Evolutionary conservation across 92 coral and sea anemone genomes (phyloP).

Genomic region (Palythoa heliodiscus): DNA sequence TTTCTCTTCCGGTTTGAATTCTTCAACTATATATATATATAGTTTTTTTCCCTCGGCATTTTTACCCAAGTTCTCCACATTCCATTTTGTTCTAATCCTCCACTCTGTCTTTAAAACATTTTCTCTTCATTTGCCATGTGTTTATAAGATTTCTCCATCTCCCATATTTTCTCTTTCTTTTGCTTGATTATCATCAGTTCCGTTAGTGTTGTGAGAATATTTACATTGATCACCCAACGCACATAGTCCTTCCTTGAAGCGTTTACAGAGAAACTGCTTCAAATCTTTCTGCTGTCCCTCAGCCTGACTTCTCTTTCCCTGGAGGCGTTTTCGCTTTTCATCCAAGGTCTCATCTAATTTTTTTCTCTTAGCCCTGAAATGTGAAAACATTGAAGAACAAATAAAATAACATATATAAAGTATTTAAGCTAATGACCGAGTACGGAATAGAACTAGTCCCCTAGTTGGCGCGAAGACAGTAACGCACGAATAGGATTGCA

Average conservation of each 20-base stretch:
- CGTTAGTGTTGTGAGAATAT: slow-evolving; percentile 68
- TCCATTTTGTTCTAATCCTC: not conserved
- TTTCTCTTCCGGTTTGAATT: not conserved
- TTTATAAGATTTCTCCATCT: not conserved
- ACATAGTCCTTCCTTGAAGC: slow-evolving; percentile 84
- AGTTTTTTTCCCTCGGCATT: not conserved
- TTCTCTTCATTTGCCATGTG: not conserved
- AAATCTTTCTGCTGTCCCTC: slow-evolving; percentile 48
- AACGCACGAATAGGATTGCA: no score
- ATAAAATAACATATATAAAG: not conserved
- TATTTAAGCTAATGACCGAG: no score
- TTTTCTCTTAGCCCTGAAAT: slow-evolving; percentile 80
- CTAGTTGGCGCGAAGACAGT: no score
- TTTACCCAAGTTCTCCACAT: not conserved
- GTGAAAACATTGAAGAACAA: not conserved
- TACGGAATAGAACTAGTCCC: no score
- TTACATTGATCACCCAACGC: slow-evolving; percentile 78
- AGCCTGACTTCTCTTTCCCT: slow-evolving; percentile 70
- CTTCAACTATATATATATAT: no score
- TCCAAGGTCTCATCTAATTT: slow-evolving; percentile 58
- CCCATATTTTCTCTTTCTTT: not conserved
- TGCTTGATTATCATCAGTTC: not conserved
- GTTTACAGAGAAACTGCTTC: slow-evolving; percentile 82
- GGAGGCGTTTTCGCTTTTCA: slow-evolving; percentile 83
- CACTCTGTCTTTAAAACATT: not conserved